phyloP scores from a whole-genome alignment of 2,113 vertebrate species.

The Noturus placidus region DNA sequence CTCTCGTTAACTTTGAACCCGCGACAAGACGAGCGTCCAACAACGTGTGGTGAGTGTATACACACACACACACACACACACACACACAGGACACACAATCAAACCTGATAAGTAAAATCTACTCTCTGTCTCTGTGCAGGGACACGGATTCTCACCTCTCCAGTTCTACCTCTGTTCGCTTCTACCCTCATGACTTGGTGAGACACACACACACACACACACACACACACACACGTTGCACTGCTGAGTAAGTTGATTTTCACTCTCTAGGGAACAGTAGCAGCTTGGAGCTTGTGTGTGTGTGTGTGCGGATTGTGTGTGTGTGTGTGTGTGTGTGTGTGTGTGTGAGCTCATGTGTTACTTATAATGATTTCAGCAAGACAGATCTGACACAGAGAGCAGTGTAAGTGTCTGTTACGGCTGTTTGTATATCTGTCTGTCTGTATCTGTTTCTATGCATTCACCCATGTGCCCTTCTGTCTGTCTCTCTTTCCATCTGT shows the following conservation, averaged over 20 bases:
- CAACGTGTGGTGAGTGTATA: slow-evolving; percentile 88
- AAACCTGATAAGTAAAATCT: slow-evolving; percentile 24
- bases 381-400: not conserved
- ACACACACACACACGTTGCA: slow-evolving; percentile 4
- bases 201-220: slow-evolving; percentile 61
- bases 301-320: not conserved
- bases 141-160: slow-evolving; percentile 98
- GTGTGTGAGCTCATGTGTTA: not conserved
- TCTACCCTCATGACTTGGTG: slow-evolving; percentile 99
- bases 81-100: not conserved
- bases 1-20: slow-evolving; percentile 95
- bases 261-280: not conserved
- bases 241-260: not conserved
- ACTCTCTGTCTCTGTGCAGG: slow-evolving; percentile 73
- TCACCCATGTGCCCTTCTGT: too few species aligned
- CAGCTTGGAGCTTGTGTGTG: not conserved
- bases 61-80: too few species aligned
- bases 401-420: not conserved
- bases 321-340: not conserved
- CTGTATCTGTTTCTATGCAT: not conserved
- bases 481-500: not conserved
- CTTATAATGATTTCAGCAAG: not conserved
- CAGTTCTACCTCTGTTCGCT: slow-evolving; percentile 99
- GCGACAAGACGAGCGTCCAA: slow-evolving; percentile 95
- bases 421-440: not conserved